phyloP scores from a whole-genome alignment of 2,113 vertebrate genomes.

The Petromus typicus region DNA sequence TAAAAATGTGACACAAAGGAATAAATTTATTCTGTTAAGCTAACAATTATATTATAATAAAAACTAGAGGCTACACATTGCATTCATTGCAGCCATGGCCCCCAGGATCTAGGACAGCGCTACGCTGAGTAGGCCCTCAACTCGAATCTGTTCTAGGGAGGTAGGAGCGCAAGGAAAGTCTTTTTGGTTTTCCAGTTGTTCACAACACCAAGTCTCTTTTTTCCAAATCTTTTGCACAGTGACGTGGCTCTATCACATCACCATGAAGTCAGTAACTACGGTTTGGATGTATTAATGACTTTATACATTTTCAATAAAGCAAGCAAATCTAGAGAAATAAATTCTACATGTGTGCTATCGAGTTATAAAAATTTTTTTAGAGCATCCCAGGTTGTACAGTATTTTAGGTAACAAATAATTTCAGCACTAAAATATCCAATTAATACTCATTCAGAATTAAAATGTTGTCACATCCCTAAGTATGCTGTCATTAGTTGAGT shows the following conservation, averaged over 20 bases:
- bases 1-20: too few relatives aligned
- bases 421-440: slow-evolving; percentile 61
- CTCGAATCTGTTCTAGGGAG: not conserved
- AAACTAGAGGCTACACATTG: not conserved
- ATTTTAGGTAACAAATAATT: slow-evolving; percentile 73
- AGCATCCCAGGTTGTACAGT: slow-evolving; percentile 49
- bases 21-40: too few relatives aligned
- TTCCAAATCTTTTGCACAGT: not conserved
- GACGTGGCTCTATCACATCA: not conserved
- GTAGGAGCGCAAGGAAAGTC: not conserved
- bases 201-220: not conserved
- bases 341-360: slow-evolving; percentile 30
- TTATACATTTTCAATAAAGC: slow-evolving; percentile 45
- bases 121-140: not conserved
- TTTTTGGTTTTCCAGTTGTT: not conserved
- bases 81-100: rapidly evolving
- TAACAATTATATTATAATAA: too few relatives aligned
- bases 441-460: slow-evolving; percentile 73
- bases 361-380: slow-evolving; percentile 56
- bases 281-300: slow-evolving; percentile 49
- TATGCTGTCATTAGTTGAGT: slow-evolving; percentile 31
- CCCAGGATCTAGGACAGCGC: rapidly evolving
- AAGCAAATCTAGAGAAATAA: slow-evolving; percentile 55
- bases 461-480: slow-evolving; percentile 58
- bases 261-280: slow-evolving; percentile 1